Base-by-base conservation (phyloP, 2,888 invertebrate genomes). In the Cynaeus angustus region DNA sequence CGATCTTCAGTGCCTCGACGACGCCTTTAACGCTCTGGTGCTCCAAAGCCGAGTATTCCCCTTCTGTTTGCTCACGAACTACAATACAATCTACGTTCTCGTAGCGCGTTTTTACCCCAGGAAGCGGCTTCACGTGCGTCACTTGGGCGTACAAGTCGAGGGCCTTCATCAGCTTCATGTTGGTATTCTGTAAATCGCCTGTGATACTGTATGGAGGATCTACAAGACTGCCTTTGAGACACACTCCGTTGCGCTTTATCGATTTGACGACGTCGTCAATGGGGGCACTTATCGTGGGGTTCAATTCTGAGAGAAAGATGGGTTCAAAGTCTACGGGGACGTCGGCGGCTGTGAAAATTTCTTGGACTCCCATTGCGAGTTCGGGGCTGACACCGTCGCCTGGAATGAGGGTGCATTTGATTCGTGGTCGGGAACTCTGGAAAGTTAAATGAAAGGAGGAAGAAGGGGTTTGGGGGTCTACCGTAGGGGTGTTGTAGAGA, bases 321-420 rank as follows among this genome's bases (percentile, higher is more conserved):
- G 96, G 91, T 85, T 99, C 99, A 86, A 99, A 99, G 82, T 98
- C 97, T 13, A 99, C 94, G 0, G 99, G 99, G 61, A 97, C 95
- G 76, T 91, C 91, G 4, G 94, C 93, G 70, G 96, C 94, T 89
- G 94, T 92, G 83, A 97, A 96, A 6, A 98, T 95, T 84, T 96
- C 95, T 84, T 94, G 93, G 5, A 98, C 94, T 0, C 96, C 91
- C 79, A 94, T 91, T 66, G 98, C 93, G 71, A 99, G 86, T 85
- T 99, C 99, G 0, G 99, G 99, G 0, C 99, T 98, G 1, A 99
- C 98, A 64, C 99, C 99, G 88, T 99, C 99, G 37, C 99, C 99
- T 1, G 99, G 99, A 72, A 99, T 97, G 50, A 98, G 86, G 2
- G 99, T 99, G 83, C 96, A 96, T 80, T 91, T 93, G 73, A 92